phyloP scores from a whole-genome alignment of 2,113 vertebrate species.

The Ondatra zibethicus region DNA sequence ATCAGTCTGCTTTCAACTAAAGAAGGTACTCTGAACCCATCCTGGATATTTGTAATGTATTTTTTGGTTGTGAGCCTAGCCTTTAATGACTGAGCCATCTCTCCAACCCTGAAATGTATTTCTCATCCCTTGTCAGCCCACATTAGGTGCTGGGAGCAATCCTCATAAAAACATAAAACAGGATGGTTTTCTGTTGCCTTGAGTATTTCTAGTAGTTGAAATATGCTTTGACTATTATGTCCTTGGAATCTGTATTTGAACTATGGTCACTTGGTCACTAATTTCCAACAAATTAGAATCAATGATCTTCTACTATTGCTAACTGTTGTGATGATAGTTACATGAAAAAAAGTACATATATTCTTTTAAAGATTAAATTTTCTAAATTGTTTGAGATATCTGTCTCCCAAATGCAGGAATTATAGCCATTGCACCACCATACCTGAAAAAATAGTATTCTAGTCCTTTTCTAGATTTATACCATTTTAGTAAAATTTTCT shows the following conservation, averaged over 20 bases:
- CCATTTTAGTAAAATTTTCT: background rate
- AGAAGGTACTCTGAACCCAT: background rate
- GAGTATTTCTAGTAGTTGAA: background rate
- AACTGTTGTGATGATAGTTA: background rate
- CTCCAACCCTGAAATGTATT: background rate
- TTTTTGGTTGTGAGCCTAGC: no score
- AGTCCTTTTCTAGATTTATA: background rate
- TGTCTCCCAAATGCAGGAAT: background rate
- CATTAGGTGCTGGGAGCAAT: no score
- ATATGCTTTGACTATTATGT: background rate
- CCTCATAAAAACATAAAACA: background rate
- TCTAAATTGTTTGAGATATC: background rate
- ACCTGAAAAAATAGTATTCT: background rate
- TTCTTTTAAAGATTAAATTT: background rate
- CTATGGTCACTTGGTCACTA: background rate
- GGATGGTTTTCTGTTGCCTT: background rate
- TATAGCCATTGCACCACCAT: background rate
- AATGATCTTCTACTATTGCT: accelerated
- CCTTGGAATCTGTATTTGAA: background rate
- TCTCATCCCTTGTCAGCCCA: background rate
- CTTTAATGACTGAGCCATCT: no score
- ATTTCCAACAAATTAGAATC: background rate
- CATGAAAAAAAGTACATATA: background rate
- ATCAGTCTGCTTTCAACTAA: slow-evolving; percentile 29
- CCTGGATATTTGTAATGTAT: background rate